Conservation (phyloP, 2,888 invertebrate species). For the Synergus itoensis region DNA sequence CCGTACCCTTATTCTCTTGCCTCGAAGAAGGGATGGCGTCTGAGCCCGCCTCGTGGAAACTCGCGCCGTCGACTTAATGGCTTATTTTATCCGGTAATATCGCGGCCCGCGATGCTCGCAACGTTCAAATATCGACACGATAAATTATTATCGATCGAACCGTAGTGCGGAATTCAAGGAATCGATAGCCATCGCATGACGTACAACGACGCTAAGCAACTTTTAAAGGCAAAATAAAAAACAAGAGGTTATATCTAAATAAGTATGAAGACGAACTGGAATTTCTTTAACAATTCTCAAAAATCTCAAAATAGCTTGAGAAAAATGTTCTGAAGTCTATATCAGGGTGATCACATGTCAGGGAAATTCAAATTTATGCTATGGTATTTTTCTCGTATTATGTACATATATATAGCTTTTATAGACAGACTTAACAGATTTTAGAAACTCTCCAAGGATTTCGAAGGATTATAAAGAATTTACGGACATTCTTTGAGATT, state of each 20-base stretch:
- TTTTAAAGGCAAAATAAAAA: not conserved
- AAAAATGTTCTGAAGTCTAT: no score
- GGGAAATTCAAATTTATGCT: no score
- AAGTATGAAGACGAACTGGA: not conserved
- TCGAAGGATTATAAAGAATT: no score
- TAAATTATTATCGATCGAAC: conserved; percentile 57
- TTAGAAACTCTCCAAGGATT: no score
- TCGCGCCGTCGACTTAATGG: conserved; percentile 71
- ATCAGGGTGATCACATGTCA: no score
- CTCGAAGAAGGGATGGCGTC: conserved; percentile 57
- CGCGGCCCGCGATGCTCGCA: conserved; percentile 60
- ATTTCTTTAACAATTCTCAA: not conserved
- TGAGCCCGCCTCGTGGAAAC: conserved; percentile 58
- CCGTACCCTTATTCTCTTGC: conserved; percentile 49
- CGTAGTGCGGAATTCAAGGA: conserved; percentile 24
- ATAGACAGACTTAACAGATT: no score
- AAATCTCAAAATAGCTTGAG: not conserved
- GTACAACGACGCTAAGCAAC: not conserved
- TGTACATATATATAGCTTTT: no score
- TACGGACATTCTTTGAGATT: no score
- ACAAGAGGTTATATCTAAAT: not conserved
- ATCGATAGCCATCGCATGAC: conserved; percentile 17
- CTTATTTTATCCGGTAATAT: conserved; percentile 74
- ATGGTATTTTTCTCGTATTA: no score
- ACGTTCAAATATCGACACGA: conserved; percentile 60